phyloP scores from a whole-genome alignment of 2,797 vertebrate genomes.

The Pyrocephalus nanus region DNA sequence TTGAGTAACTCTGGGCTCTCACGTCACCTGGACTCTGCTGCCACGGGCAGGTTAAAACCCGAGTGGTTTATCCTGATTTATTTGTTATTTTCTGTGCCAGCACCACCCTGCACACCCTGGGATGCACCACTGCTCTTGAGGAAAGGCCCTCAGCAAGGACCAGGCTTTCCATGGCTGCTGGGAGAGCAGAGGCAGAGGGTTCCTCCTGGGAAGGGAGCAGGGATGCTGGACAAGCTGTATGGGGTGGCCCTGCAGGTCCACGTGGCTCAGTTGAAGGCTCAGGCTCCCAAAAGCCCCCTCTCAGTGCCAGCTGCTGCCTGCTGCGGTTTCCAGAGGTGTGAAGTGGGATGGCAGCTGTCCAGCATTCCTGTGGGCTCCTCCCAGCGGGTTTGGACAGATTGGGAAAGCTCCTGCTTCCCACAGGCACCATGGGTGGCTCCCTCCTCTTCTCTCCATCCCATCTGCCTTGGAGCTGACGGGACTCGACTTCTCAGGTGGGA shows the following conservation, averaged over 20 bases:
- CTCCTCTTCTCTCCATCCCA: neutral
- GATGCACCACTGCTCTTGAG: neutral
- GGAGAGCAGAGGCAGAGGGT: fast-evolving
- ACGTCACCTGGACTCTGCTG: neutral
- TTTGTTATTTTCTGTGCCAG: neutral
- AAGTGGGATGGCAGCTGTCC: neutral
- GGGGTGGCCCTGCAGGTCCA: neutral
- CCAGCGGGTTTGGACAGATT: neutral
- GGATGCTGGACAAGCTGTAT: fast-evolving
- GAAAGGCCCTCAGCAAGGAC: neutral
- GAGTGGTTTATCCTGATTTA: neutral
- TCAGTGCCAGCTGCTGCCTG: neutral
- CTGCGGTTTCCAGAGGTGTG: neutral
- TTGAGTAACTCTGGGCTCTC: neutral
- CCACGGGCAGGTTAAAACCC: neutral
- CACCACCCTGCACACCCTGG: neutral
- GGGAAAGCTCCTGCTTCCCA: neutral
- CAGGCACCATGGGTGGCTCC: neutral
- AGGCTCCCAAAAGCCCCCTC: neutral
- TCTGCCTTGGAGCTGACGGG: neutral
- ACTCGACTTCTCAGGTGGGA: fast-evolving
- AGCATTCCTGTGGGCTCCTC: neutral
- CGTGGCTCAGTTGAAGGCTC: fast-evolving
- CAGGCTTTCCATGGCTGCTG: neutral
- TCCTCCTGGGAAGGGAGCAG: neutral